Percentiles rank a stretch among this genome's conserved stretches.
Evolutionary conservation across 2,888 invertebrate genomes (phyloP).

Genomic region (Perizoma flavofasciatum): DNA sequence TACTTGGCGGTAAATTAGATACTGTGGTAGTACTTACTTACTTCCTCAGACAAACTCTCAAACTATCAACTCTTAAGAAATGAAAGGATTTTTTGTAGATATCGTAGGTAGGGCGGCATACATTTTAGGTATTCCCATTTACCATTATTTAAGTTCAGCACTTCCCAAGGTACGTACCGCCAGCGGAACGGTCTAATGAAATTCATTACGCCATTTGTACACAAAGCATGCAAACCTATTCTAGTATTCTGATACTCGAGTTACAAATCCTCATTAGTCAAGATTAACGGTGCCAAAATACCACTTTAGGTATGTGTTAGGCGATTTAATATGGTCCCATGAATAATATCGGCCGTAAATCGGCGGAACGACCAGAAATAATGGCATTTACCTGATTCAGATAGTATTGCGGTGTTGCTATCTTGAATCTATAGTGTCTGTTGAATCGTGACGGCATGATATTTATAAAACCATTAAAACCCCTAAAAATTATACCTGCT

Average conservation of each 20-base stretch:
- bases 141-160: no score
- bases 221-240: constrained; percentile 25
- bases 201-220: constrained; percentile 17
- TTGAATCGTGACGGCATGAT: neutral
- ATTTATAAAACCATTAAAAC: neutral
- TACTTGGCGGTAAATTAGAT: no score
- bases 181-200: constrained; percentile 12
- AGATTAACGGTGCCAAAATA: constrained; percentile 45
- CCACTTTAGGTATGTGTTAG: constrained; percentile 35
- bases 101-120: no score
- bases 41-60: no score
- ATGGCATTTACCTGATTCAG: constrained; percentile 32
- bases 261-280: constrained; percentile 46
- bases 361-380: constrained; percentile 31
- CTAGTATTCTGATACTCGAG: constrained; percentile 32
- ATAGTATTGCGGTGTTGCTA: constrained; percentile 15
- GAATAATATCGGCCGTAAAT: constrained; percentile 41
- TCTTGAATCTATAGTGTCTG: neutral
- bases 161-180: neutral
- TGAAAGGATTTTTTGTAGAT: no score
- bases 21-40: no score
- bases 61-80: no score
- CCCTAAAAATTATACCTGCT: no score
- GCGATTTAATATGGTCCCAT: constrained; percentile 40
- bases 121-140: no score